Evolutionary conservation across 2,888 invertebrate genomes (phyloP), one percentile per base, ranked within the genome.

Genomic region (Napeogenes inachia): DNA sequence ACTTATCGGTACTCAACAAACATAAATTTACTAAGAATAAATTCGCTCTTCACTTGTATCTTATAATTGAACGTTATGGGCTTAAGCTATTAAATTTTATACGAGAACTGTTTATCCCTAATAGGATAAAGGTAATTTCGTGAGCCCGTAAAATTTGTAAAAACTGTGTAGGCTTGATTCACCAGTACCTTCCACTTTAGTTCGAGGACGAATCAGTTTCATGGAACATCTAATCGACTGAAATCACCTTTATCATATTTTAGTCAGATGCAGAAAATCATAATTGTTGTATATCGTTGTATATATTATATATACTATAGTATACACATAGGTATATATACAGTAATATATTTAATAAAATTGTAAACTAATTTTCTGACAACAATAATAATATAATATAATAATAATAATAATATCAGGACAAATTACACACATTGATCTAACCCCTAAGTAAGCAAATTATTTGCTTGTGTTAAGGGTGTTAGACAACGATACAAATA

Each of bases 41-140:
- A 55, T 4, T 50, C 21, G 5, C 35, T 45, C 54, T 35, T 50
- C 13, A 61, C 59, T 69, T 59, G 60, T 32, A 32, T 64, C 63
- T 57, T 4, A 54, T n/a, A 42, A 46, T 62, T 50, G 56, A 50
- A 57, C 63, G 69, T 71, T 69, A 71, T 65, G 56, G 57, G 66
- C 68, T 62, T 68, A 71, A 70, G 71, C 72, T 77, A 75, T 78
- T 73, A 71, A 70, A 72, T 66, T 71, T 71, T 72, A 71, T 64
- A 71, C 67, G 61, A 68, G 63, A 66, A 71, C 70, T 75, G 73
- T 75, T 77, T 72, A 75, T 66, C 70, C 67, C 70, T 76, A 75
- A 77, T 65, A 70, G 65, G 70, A 56, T 38, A 56, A 54, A 60
- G 69, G 70, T 66, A 66, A 62, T 76, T 75, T 68, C 68, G 71